These are phyloP conservation scores for Hapalemur alaotrensis DNA, from an alignment of 2,797 vertebrate genomes.

Conservation along the genomic window DNA sequence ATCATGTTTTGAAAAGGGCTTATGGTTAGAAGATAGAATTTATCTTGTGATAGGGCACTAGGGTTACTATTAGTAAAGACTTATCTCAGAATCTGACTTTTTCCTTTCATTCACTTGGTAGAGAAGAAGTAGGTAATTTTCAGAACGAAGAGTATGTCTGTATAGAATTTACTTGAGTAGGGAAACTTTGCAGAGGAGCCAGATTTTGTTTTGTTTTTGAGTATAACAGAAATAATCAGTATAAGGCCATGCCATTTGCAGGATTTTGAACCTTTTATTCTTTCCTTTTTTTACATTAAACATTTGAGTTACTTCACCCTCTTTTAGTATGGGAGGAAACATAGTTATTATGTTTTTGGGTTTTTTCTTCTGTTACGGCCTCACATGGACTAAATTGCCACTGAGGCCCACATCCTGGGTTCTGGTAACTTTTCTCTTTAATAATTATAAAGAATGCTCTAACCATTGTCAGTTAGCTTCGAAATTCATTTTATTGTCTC, in stretches of 20 bases:
- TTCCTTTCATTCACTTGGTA: not conserved
- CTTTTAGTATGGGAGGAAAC: not conserved
- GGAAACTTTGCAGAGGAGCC: not conserved
- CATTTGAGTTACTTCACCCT: not conserved
- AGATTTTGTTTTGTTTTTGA: constrained; percentile 20
- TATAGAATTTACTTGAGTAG: not conserved
- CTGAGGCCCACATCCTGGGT: not conserved
- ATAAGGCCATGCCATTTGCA: not conserved
- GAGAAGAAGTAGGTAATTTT: not conserved
- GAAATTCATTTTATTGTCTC: constrained; percentile 14
- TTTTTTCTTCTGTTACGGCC: not conserved
- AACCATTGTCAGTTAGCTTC: constrained; percentile 17
- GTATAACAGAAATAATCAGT: not conserved
- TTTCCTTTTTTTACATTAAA: not conserved
- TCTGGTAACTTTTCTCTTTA: not conserved
- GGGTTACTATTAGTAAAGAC: constrained; percentile 14
- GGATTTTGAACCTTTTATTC: not conserved
- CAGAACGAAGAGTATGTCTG: not conserved
- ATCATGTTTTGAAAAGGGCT: not conserved
- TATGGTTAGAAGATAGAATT: not conserved
- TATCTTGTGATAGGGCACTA: not conserved
- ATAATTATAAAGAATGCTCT: not conserved
- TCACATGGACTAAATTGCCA: not conserved
- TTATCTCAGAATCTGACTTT: not conserved
- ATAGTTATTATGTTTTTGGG: not conserved